Conservation (phyloP, 2,113 vertebrate genomes). For the Pollimyrus isidori region DNA sequence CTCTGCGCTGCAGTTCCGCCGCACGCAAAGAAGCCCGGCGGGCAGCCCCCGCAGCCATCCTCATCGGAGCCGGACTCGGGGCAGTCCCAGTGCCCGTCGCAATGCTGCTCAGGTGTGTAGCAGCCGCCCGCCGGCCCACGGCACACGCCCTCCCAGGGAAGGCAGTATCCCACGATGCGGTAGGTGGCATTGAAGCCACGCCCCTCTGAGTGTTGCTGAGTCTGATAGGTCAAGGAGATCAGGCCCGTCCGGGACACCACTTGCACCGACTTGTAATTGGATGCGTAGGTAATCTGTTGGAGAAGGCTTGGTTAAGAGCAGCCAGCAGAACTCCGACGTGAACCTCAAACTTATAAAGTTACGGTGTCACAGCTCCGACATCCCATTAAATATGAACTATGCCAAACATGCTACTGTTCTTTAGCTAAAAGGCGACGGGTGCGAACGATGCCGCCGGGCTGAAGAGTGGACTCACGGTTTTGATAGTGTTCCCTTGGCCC, state of each 20-base stretch:
- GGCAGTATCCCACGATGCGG: conserved; percentile 73
- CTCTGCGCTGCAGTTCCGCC: conserved; percentile 44
- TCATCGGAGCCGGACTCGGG: conserved; percentile 72
- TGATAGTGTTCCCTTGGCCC: conserved; percentile 55
- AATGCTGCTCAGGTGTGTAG: conserved; percentile 65
- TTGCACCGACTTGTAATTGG: conserved; percentile 66
- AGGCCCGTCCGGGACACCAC: conserved; percentile 72
- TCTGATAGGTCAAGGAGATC: conserved; percentile 61
- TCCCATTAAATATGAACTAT: background rate
- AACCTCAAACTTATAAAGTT: background rate
- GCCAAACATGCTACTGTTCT: background rate
- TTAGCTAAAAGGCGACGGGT: background rate
- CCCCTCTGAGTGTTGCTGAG: conserved; percentile 44
- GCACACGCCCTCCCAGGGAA: conserved; percentile 74
- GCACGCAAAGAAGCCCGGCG: conserved; percentile 62
- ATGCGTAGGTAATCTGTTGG: conserved; percentile 60
- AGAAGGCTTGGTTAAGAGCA: conserved; percentile 12
- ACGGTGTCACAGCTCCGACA: background rate
- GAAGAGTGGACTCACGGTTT: conserved; percentile 49
- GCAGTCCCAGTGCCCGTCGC: conserved; percentile 79
- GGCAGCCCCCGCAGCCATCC: conserved; percentile 66
- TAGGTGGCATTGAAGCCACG: conserved; percentile 80
- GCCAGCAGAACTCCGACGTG: background rate
- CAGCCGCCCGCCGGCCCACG: conserved; percentile 63
- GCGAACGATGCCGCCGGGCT: background rate